Evolutionary conservation across 2,797 vertebrate species (phyloP), one percentile per base, ranked within the genome.

Genomic region (Remorina albescens): DNA sequence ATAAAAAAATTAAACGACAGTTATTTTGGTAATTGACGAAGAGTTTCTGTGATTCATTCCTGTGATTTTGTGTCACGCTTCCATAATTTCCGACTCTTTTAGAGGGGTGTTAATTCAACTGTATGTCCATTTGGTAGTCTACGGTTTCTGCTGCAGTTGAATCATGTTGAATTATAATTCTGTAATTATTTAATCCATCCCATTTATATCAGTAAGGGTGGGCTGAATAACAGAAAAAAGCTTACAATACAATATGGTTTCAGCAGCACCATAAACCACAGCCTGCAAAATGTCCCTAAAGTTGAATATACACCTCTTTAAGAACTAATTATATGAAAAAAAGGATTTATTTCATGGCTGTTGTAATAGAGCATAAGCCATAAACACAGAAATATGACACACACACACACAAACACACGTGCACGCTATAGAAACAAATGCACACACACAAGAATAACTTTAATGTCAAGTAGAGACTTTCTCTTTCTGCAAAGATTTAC

Each of bases 401-500:
- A 8, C 28, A 21, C 8, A 2, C 0, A 59, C 44, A 58, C 61
- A 51, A 6, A 2, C 0, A 59, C 44, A 58, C 61, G 47, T 36
- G 25, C 66, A n/a, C 8, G 2, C 6, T n/a, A n/a, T n/a, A n/a
- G n/a, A n/a, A n/a, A 63, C 15, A 28, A 56, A 67, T 32, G 60
- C 47, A 66, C 42, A 41, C 42, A 41, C 42, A 5, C 36, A 61
- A 71, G 71, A 54, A 60, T 55, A 32, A 39, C 49, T 41, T 60
- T 56, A 26, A 26, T 64, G n/a, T 71, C 23, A 84, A 86, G 44
- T 39, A 58, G 51, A 21, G 9, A 51, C 42, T 74, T 81, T 84
- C 74, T 77, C 49, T 44, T 44, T 65, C 63, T 68, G 74, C 67
- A 76, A 76, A 78, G 71, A 83, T 85, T 85, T 50, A 59, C 70